Evolutionary conservation across 2,888 invertebrate species (phyloP).

Genomic region (Apomyelois bistriatella): DNA sequence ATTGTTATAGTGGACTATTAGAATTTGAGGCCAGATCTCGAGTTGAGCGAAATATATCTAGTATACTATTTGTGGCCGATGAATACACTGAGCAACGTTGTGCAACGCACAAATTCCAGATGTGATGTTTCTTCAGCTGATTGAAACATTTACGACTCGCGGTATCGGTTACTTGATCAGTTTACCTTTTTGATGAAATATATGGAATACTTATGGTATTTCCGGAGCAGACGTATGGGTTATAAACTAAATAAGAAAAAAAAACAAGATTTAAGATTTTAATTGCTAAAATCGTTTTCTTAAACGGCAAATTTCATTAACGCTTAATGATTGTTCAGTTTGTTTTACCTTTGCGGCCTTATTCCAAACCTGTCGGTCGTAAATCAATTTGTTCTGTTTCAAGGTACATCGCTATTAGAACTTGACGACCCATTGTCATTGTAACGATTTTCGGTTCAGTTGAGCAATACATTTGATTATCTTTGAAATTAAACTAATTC

Average conservation of each 20-base stretch:
- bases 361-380: slow-evolving; percentile 6
- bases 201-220: no score
- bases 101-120: slow-evolving; percentile 13
- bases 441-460: slow-evolving; percentile 6
- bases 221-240: no score
- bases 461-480: slow-evolving; percentile 10
- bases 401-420: slow-evolving; percentile 11
- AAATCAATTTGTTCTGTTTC: slow-evolving; percentile 13
- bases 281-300: neutral
- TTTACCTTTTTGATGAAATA: slow-evolving; percentile 6
- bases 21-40: slow-evolving; percentile 27
- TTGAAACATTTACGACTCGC: slow-evolving; percentile 19
- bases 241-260: neutral
- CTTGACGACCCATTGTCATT: slow-evolving; percentile 13
- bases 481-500: slow-evolving; percentile 1
- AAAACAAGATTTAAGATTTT: neutral
- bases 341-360: slow-evolving; percentile 4
- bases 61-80: slow-evolving; percentile 23
- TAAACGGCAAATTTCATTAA: neutral
- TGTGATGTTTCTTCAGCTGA: slow-evolving; percentile 2
- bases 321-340: slow-evolving; percentile 1
- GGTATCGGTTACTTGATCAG: slow-evolving; percentile 18
- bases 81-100: slow-evolving; percentile 18
- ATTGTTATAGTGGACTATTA: neutral
- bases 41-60: slow-evolving; percentile 30